Evolutionary conservation across 2,113 vertebrate genomes (phyloP).

Genomic region (Illadopsis cleaveri): DNA sequence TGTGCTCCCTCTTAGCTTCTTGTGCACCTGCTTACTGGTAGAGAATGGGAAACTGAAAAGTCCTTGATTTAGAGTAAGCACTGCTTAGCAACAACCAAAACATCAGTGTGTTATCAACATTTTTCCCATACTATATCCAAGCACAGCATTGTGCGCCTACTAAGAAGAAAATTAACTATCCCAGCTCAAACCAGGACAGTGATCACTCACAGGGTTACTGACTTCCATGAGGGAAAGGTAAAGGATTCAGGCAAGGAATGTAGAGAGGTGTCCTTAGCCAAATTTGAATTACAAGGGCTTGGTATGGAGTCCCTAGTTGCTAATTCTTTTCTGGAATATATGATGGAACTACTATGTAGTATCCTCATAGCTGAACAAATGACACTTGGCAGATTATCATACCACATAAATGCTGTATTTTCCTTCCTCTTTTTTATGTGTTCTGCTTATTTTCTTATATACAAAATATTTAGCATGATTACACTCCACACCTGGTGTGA

Average conservation of each 20-base stretch:
- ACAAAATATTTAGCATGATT: neutral
- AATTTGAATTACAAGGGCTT: neutral
- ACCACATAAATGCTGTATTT: neutral
- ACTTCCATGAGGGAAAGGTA: neutral
- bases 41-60: neutral
- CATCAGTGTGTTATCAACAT: neutral
- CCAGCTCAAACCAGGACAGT: neutral
- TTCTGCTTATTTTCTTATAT: neutral
- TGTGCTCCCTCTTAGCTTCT: rapidly evolving
- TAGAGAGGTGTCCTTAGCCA: neutral
- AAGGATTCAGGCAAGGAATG: neutral
- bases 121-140: neutral
- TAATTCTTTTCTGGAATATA: neutral
- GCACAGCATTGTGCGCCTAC: neutral
- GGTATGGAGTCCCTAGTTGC: neutral
- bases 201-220: neutral
- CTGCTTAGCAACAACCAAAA: neutral
- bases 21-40: neutral
- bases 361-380: neutral
- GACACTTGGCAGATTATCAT: neutral
- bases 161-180: neutral
- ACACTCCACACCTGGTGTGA: neutral
- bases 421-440: neutral
- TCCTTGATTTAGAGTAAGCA: neutral
- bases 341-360: neutral